Evolutionary conservation across 1,140 invertebrate genomes (phyloP), one percentile per base, ranked within the genome.

Genomic region (Calosoma granatense): DNA sequence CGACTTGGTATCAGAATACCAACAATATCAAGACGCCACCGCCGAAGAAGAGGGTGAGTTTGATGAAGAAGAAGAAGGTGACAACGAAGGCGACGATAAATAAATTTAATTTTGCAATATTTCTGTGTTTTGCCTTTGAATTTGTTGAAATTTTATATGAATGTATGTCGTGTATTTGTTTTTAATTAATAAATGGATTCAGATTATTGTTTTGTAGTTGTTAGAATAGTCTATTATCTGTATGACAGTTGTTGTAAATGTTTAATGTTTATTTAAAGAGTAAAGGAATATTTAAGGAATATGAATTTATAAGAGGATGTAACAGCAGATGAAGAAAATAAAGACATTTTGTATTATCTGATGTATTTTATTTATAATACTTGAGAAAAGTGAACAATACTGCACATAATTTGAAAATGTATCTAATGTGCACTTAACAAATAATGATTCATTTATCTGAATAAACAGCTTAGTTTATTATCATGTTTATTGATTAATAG

Each of bases 1-100:
- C 70, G 92, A 94, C 70, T 72, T 94, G 66, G 86, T 94, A 11
- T 90, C 88, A 1, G 87, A 89, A 66, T 94, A 94, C 71, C 92
- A 94, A 69, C 91, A 94, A 71, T 95, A 95, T 74, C 90, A 94
- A 69, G 92, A 90, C 65, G 87, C 87, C 20, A 87, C 85, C 11
- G 86, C 84, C 22, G 87, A 89, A 63, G 87, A 89, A 58, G 86
- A 89, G 61, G 84, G 81, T 4, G 86, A 88, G 65, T 86, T 87
- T 65, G 86, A 89, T 64, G 84, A 87, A 64, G 86, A 87, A 68
- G 81, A 80, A 60, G 84, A 86, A 65, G 83, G 76, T 52, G 79
- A 80, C 54, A 80, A 83, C 60, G 82, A 83, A 60, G 74, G 73
- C 53, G 73, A 77, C 62, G 70, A 47, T 47, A 47, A 47, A 71